A percentile compares a stretch with the other conserved stretches of the same genome.
These are phyloP conservation scores for Pseudomyrmex concolor DNA, from an alignment of 1,140 invertebrate species.

Conservation along the genomic window DNA sequence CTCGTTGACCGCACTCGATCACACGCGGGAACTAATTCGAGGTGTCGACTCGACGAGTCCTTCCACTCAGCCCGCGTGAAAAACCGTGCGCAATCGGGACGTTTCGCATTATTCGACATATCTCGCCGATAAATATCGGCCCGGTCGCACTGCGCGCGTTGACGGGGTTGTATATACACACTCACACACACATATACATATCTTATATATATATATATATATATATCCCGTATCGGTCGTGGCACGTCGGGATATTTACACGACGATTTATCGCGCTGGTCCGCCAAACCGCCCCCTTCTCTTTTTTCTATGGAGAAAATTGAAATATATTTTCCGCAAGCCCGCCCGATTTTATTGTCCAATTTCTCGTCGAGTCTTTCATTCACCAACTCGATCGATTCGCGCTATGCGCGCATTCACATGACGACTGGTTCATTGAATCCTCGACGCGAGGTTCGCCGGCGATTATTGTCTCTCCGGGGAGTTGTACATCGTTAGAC, in stretches of 20 bases:
- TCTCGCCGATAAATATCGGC: slow-evolving; percentile 68
- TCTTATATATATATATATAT: slow-evolving; percentile 5
- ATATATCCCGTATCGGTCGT: slow-evolving; percentile 36
- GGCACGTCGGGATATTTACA: slow-evolving; percentile 68
- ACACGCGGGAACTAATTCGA: slow-evolving; percentile 70
- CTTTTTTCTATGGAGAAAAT: slow-evolving; percentile 54
- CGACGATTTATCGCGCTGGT: slow-evolving; percentile 65
- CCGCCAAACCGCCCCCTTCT: not conserved
- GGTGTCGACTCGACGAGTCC: slow-evolving; percentile 49
- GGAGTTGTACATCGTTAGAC: not conserved
- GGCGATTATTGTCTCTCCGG: not conserved
- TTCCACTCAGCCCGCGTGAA: slow-evolving; percentile 39
- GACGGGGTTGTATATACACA: slow-evolving; percentile 8
- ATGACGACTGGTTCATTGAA: slow-evolving; percentile 8
- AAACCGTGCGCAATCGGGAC: slow-evolving; percentile 59
- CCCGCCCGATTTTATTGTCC: slow-evolving; percentile 67
- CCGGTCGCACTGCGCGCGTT: not conserved
- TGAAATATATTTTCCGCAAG: slow-evolving; percentile 72
- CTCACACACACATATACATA: not conserved
- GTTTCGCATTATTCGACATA: slow-evolving; percentile 67
- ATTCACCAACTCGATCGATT: slow-evolving; percentile 38
- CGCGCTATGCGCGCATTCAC: not conserved
- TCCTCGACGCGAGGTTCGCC: not conserved
- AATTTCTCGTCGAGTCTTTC: slow-evolving; percentile 55
- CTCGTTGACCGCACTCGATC: slow-evolving; percentile 22